Base-by-base conservation (phyloP, 2,113 vertebrate species). In the Aphelocoma coerulescens region DNA sequence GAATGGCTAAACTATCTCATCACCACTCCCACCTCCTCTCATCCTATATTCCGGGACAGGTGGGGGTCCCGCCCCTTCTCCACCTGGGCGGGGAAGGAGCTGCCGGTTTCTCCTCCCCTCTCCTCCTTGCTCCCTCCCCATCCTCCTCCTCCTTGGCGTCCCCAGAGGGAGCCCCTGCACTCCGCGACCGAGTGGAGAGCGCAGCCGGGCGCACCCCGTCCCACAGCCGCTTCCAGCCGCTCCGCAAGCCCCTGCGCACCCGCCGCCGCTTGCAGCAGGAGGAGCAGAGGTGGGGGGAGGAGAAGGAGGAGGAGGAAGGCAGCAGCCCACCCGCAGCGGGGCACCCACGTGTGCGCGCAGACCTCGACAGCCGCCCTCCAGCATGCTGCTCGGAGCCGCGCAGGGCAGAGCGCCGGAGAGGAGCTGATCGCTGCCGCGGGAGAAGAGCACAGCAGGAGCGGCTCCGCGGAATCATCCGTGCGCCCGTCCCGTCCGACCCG, bases 121-220 rank as follows among this genome's bases (percentile, higher is more conserved):
- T 59, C 7, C 58, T 82, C 72, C 58, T 78, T 73, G 46, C 87
- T 88, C 92, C 85, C 78, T 49, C 91, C 86, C 89, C 12, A 41
- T 82, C 75, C 76, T 81, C 71, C 84, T 72, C 66, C 73, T 81
- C 39, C 65, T 73, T 62, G 41, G 55, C 79, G 89, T 91, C 88
- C 95, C 89, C 95, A 90, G 95, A 96, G 95, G 96, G 89, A 95
- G 95, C 94, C 85, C 75, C 94, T 81, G 91, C 81, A 82, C 89
- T 79, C 81, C 19, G 83, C 77, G 43, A n/a, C 19, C 22, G 23
- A 63, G 72, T 12, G 11, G 72, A 76, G 72, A 78, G 93, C 33
- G 62, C 16, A 68, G 89, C 67, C 58, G 27, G 92, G 58, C 57
- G 66, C 72, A 35, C 32, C 74, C 85, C 61, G 85, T 96, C 96